Evolutionary conservation across 2,797 vertebrate species (phyloP).

Genomic region (Betta splendens): DNA sequence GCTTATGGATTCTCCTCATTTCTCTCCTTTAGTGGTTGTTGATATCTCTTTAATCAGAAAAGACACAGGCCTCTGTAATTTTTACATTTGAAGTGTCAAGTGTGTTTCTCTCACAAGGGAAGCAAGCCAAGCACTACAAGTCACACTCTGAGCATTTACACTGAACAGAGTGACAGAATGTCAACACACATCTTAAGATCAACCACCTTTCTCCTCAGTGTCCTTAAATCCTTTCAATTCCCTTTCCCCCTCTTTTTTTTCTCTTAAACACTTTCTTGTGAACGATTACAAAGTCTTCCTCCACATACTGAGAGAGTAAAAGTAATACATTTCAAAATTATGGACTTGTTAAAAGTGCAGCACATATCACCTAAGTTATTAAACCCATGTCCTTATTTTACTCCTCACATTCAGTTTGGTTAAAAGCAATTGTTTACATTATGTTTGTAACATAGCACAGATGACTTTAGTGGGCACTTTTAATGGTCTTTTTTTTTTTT

Average conservation of each 20-base stretch:
- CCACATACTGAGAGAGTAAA: slow-evolving; percentile 52
- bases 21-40: slow-evolving; percentile 51
- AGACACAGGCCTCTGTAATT: slow-evolving; percentile 36
- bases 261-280: slow-evolving; percentile 38
- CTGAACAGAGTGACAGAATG: slow-evolving; percentile 61
- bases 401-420: slow-evolving; percentile 74
- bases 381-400: slow-evolving; percentile 55
- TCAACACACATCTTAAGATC: slow-evolving; percentile 55
- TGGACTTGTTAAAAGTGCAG: slow-evolving; percentile 56
- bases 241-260: slow-evolving; percentile 14
- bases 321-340: slow-evolving; percentile 50
- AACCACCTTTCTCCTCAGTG: slow-evolving; percentile 58
- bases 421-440: slow-evolving; percentile 79
- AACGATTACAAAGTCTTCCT: slow-evolving; percentile 66
- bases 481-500: slow-evolving; percentile 48
- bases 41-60: slow-evolving; percentile 61
- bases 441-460: slow-evolving; percentile 66
- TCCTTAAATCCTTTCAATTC: slow-evolving; percentile 61
- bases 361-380: slow-evolving; percentile 77
- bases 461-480: slow-evolving; percentile 64
- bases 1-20: slow-evolving; percentile 62
- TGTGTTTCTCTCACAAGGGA: slow-evolving; percentile 62
- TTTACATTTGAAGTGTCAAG: slow-evolving; percentile 57
- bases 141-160: slow-evolving; percentile 47
- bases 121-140: slow-evolving; percentile 70